Conservation (phyloP, 1,140 invertebrate genomes). For the Meteorus sp. region DNA sequence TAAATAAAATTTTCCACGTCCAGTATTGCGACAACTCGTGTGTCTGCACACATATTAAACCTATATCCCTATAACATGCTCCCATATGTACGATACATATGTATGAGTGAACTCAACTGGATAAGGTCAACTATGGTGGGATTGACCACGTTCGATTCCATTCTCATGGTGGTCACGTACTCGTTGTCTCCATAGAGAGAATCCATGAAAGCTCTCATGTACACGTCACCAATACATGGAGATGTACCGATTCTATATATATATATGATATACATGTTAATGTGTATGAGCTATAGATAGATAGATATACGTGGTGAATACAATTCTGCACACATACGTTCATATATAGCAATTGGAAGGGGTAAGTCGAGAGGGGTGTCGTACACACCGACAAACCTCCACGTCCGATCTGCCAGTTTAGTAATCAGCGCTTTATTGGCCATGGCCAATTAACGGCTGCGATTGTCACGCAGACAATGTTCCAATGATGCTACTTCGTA, state of each 20-base stretch:
- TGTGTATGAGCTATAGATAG: not conserved
- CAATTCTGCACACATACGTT: not conserved
- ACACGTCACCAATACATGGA: constrained; percentile 20
- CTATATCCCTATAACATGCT: too few relatives aligned
- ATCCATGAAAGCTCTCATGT: constrained; percentile 25
- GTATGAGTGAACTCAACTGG: too few relatives aligned
- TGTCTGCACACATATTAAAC: too few relatives aligned
- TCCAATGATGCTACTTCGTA: not conserved
- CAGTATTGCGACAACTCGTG: too few relatives aligned
- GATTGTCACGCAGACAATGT: constrained; percentile 50
- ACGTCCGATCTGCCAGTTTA: constrained; percentile 36
- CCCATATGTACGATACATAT: too few relatives aligned
- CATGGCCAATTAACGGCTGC: constrained; percentile 52
- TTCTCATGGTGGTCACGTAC: constrained; percentile 38
- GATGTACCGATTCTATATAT: too few relatives aligned
- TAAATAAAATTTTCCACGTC: too few relatives aligned
- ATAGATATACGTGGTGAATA: not conserved
- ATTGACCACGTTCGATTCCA: constrained; percentile 29
- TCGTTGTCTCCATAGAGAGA: constrained; percentile 29
- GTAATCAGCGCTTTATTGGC: constrained; percentile 54
- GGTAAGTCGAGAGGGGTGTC: not conserved
- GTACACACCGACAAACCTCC: constrained; percentile 13
- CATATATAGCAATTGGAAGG: not conserved
- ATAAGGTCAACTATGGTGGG: constrained; percentile 30
- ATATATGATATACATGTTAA: not conserved